Percentiles rank a stretch among this genome's conserved stretches.
Conservation (phyloP, 2,797 vertebrate species). For the Malurus leucopterus region DNA sequence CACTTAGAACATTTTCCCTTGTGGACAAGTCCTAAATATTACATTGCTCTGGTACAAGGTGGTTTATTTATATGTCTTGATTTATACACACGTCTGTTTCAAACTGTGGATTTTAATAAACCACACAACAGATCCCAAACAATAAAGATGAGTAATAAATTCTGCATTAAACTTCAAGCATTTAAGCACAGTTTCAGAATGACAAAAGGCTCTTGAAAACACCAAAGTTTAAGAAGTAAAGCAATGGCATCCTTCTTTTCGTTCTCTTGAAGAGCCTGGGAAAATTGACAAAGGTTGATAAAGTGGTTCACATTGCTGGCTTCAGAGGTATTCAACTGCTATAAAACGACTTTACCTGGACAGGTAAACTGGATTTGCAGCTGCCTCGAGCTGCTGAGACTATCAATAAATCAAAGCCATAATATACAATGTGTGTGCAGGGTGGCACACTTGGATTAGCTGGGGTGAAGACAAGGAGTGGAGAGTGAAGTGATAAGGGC, state of each 20-base stretch:
- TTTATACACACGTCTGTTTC: not conserved
- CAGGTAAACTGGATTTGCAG: not conserved
- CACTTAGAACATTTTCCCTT: not conserved
- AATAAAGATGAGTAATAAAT: slow-evolving; percentile 4
- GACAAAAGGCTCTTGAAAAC: not conserved
- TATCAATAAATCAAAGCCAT: not conserved
- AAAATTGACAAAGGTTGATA: not conserved
- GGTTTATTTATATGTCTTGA: not conserved
- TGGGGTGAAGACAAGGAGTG: not conserved
- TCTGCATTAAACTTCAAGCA: not conserved
- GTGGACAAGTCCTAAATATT: not conserved
- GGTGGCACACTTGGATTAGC: not conserved
- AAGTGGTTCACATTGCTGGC: not conserved
- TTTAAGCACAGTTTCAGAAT: not conserved
- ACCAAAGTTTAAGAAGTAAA: slow-evolving; percentile 14
- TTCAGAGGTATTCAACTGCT: not conserved
- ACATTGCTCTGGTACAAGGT: not conserved
- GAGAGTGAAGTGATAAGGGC: not conserved
- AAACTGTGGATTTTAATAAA: slow-evolving; percentile 16
- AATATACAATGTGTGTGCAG: not conserved
- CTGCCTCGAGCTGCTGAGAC: slow-evolving; percentile 14
- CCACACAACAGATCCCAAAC: not conserved
- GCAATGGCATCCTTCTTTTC: not conserved
- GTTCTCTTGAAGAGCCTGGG: not conserved
- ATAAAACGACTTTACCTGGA: slow-evolving; percentile 19